phyloP scores from a whole-genome alignment of 2,888 invertebrate species.

The Chaitophorus viminalis region DNA sequence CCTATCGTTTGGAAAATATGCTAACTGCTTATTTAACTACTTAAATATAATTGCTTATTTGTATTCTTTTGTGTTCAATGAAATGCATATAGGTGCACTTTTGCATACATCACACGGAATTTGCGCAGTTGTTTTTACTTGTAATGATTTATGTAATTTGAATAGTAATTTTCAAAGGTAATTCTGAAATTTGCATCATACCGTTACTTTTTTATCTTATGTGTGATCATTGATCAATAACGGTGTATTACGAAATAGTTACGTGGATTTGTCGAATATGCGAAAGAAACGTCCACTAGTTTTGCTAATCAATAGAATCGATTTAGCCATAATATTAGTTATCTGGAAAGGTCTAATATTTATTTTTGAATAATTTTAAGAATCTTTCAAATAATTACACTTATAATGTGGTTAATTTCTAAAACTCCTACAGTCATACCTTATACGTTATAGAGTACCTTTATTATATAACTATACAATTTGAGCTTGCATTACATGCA shows the following conservation, averaged over 20 bases:
- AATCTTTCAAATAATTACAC: not conserved
- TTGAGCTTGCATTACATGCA: no score
- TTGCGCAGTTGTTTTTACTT: not conserved
- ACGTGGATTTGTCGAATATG: not conserved
- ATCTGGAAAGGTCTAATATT: not conserved
- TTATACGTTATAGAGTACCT: no score
- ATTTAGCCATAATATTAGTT: not conserved
- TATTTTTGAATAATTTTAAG: not conserved
- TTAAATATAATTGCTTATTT: not conserved
- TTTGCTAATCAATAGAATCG: not conserved
- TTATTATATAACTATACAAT: no score
- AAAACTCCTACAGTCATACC: not conserved
- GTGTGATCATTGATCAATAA: constrained; percentile 36
- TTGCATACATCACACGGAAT: not conserved
- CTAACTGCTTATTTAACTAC: no score
- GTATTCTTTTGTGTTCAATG: not conserved
- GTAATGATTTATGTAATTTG: constrained; percentile 34
- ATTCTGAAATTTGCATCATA: constrained; percentile 31
- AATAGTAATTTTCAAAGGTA: constrained; percentile 40
- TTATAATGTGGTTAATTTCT: not conserved
- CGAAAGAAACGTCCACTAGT: not conserved
- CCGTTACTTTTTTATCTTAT: not conserved
- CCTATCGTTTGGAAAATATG: not conserved
- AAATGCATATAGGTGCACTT: not conserved
- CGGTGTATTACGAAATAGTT: not conserved